Conservation (phyloP, 2,113 vertebrate species). For the Ictalurus punctatus region DNA sequence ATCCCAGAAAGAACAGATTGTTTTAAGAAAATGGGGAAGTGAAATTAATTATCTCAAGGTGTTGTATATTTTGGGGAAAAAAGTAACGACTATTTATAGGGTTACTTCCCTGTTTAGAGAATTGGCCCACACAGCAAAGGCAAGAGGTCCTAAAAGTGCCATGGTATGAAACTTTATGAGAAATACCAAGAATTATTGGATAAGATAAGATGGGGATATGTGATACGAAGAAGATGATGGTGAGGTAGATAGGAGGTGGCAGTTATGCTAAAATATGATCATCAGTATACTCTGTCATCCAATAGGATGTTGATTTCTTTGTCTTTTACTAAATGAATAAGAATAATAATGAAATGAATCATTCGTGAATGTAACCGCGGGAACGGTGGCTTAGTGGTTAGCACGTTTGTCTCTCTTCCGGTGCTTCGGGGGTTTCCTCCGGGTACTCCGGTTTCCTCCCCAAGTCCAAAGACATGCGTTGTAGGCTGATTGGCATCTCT, state of each 20-base stretch:
- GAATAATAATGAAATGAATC: too few species aligned
- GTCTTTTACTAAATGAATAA: too few species aligned
- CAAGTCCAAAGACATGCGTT: too few species aligned
- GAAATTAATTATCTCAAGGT: not conserved
- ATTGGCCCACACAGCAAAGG: not conserved
- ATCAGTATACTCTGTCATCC: not conserved
- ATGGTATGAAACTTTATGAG: not conserved
- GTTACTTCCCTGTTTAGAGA: not conserved
- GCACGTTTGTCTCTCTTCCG: too few species aligned
- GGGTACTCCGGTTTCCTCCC: too few species aligned
- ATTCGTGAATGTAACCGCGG: not conserved
- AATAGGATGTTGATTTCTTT: not conserved
- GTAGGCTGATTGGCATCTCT: too few species aligned
- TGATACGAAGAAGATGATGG: not conserved
- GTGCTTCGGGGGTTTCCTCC: too few species aligned
- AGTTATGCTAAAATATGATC: not conserved
- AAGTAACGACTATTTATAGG: not conserved
- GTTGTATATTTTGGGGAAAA: not conserved
- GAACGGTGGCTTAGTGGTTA: too few species aligned
- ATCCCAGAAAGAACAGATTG: not conserved
- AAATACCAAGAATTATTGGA: not conserved
- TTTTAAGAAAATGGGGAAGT: not conserved
- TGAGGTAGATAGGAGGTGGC: not conserved
- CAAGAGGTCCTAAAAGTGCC: not conserved
- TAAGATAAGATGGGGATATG: not conserved